Percentiles rank a stretch among this genome's conserved stretches.
Evolutionary conservation across 2,797 vertebrate species (phyloP).

Genomic region (Sternotherus odoratus): DNA sequence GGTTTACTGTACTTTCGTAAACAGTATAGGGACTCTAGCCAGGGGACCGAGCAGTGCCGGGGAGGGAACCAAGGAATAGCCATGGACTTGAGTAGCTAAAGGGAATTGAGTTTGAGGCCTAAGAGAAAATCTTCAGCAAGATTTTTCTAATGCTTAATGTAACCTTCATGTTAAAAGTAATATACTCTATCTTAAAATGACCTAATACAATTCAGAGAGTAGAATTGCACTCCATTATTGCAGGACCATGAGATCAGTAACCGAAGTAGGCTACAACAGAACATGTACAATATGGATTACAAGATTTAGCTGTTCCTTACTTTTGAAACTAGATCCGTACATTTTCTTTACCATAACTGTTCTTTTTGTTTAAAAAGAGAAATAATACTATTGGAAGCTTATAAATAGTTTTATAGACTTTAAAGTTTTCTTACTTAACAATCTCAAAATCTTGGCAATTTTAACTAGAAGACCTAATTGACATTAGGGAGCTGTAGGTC

Average conservation of each 20-base stretch:
- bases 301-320: too few relatives aligned
- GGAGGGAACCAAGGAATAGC: background rate
- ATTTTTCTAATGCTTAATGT: background rate
- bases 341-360: background rate
- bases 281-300: background rate
- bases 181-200: background rate
- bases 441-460: background rate
- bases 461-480: background rate
- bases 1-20: background rate
- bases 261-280: background rate
- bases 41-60: background rate
- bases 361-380: background rate
- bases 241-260: background rate
- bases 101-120: background rate
- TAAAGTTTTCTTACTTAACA: background rate
- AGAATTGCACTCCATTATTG: background rate
- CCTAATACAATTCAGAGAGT: background rate
- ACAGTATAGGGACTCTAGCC: background rate
- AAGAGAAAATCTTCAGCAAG: background rate
- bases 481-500: background rate
- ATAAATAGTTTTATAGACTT: background rate
- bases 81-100: background rate
- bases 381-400: background rate
- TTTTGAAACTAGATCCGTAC: background rate
- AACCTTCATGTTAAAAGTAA: background rate